Conservation (phyloP, 1,140 invertebrate genomes). For the Heliconius melpomene region DNA sequence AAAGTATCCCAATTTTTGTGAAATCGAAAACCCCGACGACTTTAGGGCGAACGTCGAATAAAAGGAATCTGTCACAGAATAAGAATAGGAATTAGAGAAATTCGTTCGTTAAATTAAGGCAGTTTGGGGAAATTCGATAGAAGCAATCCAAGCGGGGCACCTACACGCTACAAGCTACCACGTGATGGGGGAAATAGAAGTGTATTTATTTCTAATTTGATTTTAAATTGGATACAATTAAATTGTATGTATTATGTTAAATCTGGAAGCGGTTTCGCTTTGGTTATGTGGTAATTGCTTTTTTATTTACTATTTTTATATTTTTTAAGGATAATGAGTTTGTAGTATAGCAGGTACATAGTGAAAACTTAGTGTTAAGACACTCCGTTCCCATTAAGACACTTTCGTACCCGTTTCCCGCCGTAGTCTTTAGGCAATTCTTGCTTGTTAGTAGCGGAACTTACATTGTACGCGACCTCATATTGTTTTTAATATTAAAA, state of each 20-base stretch:
- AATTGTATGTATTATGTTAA: constrained; percentile 48
- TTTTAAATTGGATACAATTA: constrained; percentile 73
- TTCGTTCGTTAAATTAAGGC: constrained; percentile 77
- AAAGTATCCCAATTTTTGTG: not conserved
- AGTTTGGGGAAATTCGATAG: constrained; percentile 59
- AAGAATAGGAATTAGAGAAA: constrained; percentile 78
- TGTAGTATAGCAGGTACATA: too few relatives aligned
- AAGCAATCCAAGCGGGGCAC: not conserved
- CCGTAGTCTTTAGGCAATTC: too few relatives aligned
- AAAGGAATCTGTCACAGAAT: constrained; percentile 68
- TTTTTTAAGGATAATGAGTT: too few relatives aligned
- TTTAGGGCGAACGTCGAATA: not conserved
- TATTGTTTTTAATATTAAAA: too few relatives aligned
- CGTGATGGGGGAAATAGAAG: constrained; percentile 67
- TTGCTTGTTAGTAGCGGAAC: too few relatives aligned
- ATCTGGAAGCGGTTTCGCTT: not conserved
- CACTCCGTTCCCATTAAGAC: not conserved
- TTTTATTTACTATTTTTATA: too few relatives aligned
- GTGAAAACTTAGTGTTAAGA: not conserved
- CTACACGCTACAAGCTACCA: constrained; percentile 40
- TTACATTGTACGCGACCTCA: too few relatives aligned
- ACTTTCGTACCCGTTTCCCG: not conserved
- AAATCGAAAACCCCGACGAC: not conserved
- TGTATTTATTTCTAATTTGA: constrained; percentile 71
- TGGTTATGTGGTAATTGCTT: too few relatives aligned